Percentiles rank a stretch among this genome's conserved stretches.
Evolutionary conservation across 2,888 invertebrate species (phyloP).

Genomic region (Brenthis daphne): DNA sequence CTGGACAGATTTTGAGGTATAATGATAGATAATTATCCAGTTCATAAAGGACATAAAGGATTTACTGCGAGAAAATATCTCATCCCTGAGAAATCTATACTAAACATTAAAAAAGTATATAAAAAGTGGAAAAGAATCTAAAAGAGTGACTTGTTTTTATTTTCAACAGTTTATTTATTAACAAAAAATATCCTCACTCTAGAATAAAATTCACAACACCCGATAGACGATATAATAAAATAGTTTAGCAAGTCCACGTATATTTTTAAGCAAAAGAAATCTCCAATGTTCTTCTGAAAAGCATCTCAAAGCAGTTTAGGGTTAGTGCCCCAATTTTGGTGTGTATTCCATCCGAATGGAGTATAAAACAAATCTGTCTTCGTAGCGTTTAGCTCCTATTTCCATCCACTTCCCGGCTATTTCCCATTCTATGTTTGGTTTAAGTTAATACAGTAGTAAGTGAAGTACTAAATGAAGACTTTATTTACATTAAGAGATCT

Average conservation of each 20-base stretch:
- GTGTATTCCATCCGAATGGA: conserved; percentile 47
- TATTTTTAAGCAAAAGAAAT: conserved; percentile 17
- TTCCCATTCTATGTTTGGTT: conserved; percentile 58
- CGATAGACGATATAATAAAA: background rate
- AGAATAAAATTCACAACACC: background rate
- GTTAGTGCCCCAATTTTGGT: conserved; percentile 36
- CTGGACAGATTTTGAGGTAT: no score
- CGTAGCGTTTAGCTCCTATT: conserved; percentile 74
- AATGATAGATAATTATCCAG: no score
- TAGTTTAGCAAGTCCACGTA: background rate
- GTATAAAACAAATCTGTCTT: conserved; percentile 78
- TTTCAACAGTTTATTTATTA: no score
- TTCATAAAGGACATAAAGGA: no score
- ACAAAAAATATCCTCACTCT: no score
- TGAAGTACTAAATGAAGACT: background rate
- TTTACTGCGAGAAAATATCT: no score
- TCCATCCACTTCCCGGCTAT: conserved; percentile 73
- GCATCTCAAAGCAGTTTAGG: conserved; percentile 30
- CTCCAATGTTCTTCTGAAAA: conserved; percentile 25
- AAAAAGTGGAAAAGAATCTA: no score
- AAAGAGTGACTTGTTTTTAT: no score
- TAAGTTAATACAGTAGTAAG: background rate
- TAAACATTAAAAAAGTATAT: no score
- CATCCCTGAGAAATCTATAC: no score
- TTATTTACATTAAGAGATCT: no score